Base-by-base conservation (phyloP, 2,797 vertebrate species). In the Eutrigla gurnardus region DNA sequence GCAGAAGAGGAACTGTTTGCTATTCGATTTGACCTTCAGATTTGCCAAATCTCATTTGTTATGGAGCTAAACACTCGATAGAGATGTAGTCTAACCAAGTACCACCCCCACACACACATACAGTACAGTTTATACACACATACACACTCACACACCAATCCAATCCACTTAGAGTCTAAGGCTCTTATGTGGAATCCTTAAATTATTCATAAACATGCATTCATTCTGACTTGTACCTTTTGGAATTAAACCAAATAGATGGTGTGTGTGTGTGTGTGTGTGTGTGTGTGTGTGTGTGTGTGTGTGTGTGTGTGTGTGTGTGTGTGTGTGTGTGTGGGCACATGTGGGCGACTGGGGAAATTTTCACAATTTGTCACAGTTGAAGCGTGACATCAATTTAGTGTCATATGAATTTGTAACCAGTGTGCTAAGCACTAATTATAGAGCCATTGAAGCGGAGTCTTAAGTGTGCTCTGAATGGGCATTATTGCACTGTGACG, bases 21-120 rank as follows among this genome's bases (percentile, higher is more conserved):
- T 78, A 78, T 90, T 87, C 39, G 58, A 89, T 88, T 84, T 91
- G 90, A 92, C 90, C 91, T 91, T 92, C 84, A 90, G 82, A 89
- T 89, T 89, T 62, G 59, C 81, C 70, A 82, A 88, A 89, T 88
- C 89, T 75, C 81, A 90, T 92, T 91, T 91, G 87, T 89, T 84
- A 89, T 61, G 82, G 82, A 42, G 77, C 85, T 89, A 73, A 88
- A 85, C 65, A 63, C 62, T 81, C 25, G 83, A 90, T 85, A 77
- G 73, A 87, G 73, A 89, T 82, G 75, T 86, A 84, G 83, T 87
- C 77, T 60, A 79, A 81, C 55, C 55, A 67, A 80, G 82, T 66
- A 78, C 77, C 83, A 50, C 78, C 78, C 78, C 42, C 71, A 17
- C 70, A 83, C 66, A 73, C 67, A 64, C 6, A 61, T 9, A 50